A percentile compares a stretch with the other conserved stretches of the same genome.
phyloP scores from a whole-genome alignment of 2,797 vertebrate species.

The Platyrinchus mystaceus region DNA sequence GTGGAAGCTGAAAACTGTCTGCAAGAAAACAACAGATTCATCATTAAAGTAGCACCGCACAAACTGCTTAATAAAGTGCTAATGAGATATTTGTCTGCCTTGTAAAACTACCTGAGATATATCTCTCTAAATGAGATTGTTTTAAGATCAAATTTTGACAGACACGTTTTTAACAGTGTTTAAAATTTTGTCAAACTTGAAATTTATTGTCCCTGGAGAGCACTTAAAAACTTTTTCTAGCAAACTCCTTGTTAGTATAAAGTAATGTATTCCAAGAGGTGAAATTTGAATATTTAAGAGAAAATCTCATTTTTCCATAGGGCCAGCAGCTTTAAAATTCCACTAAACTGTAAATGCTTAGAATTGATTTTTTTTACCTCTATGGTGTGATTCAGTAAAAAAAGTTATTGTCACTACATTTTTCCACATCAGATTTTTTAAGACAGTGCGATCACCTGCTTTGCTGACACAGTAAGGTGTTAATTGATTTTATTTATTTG shows the following conservation, averaged over 20 bases:
- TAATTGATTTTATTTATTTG: neutral
- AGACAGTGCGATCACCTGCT: neutral
- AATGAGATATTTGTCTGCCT: neutral
- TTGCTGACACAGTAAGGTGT: neutral
- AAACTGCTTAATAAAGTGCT: neutral
- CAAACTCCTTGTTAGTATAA: neutral
- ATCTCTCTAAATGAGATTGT: neutral
- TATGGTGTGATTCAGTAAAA: neutral
- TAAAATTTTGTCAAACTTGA: conserved; percentile 11
- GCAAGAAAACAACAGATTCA: neutral
- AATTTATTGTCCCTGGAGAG: neutral
- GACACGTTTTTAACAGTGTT: neutral
- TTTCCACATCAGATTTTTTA: neutral
- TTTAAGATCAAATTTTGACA: conserved; percentile 45
- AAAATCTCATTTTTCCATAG: neutral
- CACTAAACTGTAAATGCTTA: neutral
- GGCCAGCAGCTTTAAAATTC: neutral
- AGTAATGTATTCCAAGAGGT: neutral
- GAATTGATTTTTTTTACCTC: neutral
- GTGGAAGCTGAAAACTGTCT: conserved; percentile 27
- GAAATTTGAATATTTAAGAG: neutral
- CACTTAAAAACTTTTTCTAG: neutral
- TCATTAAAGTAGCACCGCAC: neutral
- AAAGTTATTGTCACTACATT: neutral
- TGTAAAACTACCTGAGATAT: neutral